Percentiles rank a stretch among this genome's conserved stretches.
phyloP scores from a whole-genome alignment of 1,140 invertebrate genomes.

The Drosophila bocki region DNA sequence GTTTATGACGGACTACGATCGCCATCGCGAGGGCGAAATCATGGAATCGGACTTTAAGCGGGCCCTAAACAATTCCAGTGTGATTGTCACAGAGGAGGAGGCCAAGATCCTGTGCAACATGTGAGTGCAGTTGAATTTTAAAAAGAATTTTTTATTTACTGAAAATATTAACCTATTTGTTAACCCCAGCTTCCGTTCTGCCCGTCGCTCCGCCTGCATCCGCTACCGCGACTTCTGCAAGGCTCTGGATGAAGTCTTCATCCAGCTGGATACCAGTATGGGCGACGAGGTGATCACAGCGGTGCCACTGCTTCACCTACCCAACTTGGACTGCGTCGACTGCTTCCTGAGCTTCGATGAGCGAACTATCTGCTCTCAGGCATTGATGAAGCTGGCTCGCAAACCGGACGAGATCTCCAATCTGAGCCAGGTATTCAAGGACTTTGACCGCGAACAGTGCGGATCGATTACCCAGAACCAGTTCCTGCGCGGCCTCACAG shows the following conservation, averaged over 20 bases:
- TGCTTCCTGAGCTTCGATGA: slow-evolving; percentile 91
- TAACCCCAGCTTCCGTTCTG: slow-evolving; percentile 87
- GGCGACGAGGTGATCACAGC: slow-evolving; percentile 85
- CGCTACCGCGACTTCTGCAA: slow-evolving; percentile 89
- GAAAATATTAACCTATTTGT: not conserved
- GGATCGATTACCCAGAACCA: slow-evolving; percentile 87
- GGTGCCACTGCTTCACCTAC: slow-evolving; percentile 88
- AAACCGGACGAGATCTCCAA: slow-evolving; percentile 88
- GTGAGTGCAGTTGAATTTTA: slow-evolving; percentile 18
- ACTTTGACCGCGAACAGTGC: slow-evolving; percentile 88
- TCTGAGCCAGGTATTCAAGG: slow-evolving; percentile 86
- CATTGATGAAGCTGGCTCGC: slow-evolving; percentile 88
- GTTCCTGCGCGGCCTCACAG: slow-evolving; percentile 87
- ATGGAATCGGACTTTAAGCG: slow-evolving; percentile 88
- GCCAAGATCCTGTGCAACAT: slow-evolving; percentile 59
- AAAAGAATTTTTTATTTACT: not conserved
- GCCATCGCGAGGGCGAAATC: slow-evolving; percentile 87
- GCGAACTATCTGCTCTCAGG: slow-evolving; percentile 86
- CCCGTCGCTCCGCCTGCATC: slow-evolving; percentile 86
- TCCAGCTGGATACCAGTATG: slow-evolving; percentile 88
- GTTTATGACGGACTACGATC: slow-evolving; percentile 88
- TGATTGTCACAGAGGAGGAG: slow-evolving; percentile 86
- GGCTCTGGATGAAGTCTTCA: slow-evolving; percentile 88
- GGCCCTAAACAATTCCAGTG: slow-evolving; percentile 87
- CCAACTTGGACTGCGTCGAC: slow-evolving; percentile 86